A percentile compares a stretch with the other conserved stretches of the same genome.
Conservation (phyloP, 2,888 invertebrate genomes). For the Xylota sylvarum region DNA sequence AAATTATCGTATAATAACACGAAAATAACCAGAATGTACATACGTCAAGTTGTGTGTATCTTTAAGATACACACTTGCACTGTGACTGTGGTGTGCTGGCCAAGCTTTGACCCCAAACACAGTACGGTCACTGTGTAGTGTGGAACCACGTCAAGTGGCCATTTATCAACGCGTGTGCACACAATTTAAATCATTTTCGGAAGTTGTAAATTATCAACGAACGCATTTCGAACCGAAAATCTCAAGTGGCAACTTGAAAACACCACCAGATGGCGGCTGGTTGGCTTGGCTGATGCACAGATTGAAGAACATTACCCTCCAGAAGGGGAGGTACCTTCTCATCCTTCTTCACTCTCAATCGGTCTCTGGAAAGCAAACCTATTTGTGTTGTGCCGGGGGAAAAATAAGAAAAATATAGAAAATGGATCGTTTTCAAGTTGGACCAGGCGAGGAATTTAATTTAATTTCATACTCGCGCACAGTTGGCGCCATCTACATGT, state of each 20-base stretch:
- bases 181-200: conserved; percentile 66
- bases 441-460: conserved; percentile 40
- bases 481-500: conserved; percentile 64
- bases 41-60: conserved; percentile 8
- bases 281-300: conserved; percentile 31
- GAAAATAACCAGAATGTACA: conserved; percentile 10
- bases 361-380: conserved; percentile 32
- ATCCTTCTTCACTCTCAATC: neutral
- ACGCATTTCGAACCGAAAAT: conserved; percentile 52
- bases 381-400: neutral
- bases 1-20: conserved; percentile 39
- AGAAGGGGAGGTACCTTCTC: neutral
- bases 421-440: conserved; percentile 47
- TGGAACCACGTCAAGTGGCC: conserved; percentile 58
- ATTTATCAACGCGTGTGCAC: conserved; percentile 67
- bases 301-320: conserved; percentile 59
- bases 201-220: conserved; percentile 72
- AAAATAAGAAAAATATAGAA: conserved; percentile 14
- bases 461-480: conserved; percentile 55
- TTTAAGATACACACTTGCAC: conserved; percentile 18
- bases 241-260: conserved; percentile 64
- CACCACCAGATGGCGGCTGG: conserved; percentile 53
- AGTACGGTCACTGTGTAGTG: neutral
- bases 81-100: neutral
- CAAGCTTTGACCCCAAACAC: conserved; percentile 35